These are phyloP conservation scores for Platycnemis pennipes DNA, from an alignment of 2,888 invertebrate genomes.

Conservation along the genomic window DNA sequence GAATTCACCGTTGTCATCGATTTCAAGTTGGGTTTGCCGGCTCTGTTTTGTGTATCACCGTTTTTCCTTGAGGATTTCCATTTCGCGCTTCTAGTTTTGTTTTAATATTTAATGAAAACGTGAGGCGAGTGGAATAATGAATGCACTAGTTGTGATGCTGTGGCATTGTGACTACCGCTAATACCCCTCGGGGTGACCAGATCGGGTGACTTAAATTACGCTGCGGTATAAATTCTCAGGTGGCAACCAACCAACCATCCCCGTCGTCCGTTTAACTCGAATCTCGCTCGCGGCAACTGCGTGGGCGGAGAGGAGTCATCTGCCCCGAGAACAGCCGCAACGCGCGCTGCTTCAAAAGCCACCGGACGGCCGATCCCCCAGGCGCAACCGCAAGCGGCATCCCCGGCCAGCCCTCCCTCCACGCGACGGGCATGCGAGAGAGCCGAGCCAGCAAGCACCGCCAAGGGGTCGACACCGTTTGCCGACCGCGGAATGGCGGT, in stretches of 20 bases:
- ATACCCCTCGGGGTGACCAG: too few species aligned
- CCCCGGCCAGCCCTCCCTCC: background rate
- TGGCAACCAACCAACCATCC: background rate
- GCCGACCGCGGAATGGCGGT: background rate
- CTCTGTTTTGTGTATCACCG: too few species aligned
- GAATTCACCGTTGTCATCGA: too few species aligned
- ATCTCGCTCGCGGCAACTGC: background rate
- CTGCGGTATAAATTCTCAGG: background rate
- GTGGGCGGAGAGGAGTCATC: background rate
- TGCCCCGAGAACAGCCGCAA: slow-evolving; percentile 61
- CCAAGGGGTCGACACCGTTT: slow-evolving; percentile 26
- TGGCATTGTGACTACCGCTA: too few species aligned
- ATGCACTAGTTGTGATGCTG: too few species aligned
- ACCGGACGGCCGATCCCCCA: slow-evolving; percentile 42
- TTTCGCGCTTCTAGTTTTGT: too few species aligned
- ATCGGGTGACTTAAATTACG: background rate
- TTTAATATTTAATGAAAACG: too few species aligned
- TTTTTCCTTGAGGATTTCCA: too few species aligned
- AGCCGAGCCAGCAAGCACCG: background rate
- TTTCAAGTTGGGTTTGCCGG: too few species aligned
- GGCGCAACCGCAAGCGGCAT: slow-evolving; percentile 40
- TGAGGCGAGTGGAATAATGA: too few species aligned
- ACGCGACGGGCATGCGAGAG: background rate
- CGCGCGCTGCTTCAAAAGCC: slow-evolving; percentile 39
- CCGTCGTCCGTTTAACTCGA: background rate